Evolutionary conservation across 2,888 invertebrate species (phyloP).

Genomic region (Luperina nickerlii): DNA sequence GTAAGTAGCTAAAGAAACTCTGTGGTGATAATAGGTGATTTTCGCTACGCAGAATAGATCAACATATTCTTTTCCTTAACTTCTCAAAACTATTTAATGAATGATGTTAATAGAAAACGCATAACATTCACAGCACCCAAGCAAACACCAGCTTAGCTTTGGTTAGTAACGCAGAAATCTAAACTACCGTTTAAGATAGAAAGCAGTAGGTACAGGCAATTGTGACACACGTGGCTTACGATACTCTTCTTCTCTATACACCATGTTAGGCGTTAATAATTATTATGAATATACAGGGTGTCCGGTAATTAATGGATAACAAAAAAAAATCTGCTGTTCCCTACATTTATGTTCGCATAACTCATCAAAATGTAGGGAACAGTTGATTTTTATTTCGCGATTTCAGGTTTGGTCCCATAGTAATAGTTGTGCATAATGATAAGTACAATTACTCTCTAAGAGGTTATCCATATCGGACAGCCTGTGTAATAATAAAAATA

Average conservation of each 20-base stretch:
- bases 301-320: too few species aligned
- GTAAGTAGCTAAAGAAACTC: background rate
- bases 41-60: background rate
- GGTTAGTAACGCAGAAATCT: background rate
- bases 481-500: too few species aligned
- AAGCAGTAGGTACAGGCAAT: background rate
- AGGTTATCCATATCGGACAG: too few species aligned
- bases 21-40: background rate
- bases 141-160: background rate
- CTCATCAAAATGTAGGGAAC: too few species aligned
- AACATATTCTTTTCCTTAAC: background rate
- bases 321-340: too few species aligned
- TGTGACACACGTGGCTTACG: background rate
- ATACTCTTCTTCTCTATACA: background rate
- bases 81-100: background rate
- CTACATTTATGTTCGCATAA: too few species aligned
- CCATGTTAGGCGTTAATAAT: background rate
- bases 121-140: background rate
- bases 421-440: too few species aligned
- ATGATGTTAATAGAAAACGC: background rate
- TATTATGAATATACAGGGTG: background rate
- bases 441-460: too few species aligned
- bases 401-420: too few species aligned
- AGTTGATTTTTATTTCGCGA: too few species aligned
- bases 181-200: background rate